phyloP scores from a whole-genome alignment of 2,888 invertebrate genomes.

The Creontiades dilutus region DNA sequence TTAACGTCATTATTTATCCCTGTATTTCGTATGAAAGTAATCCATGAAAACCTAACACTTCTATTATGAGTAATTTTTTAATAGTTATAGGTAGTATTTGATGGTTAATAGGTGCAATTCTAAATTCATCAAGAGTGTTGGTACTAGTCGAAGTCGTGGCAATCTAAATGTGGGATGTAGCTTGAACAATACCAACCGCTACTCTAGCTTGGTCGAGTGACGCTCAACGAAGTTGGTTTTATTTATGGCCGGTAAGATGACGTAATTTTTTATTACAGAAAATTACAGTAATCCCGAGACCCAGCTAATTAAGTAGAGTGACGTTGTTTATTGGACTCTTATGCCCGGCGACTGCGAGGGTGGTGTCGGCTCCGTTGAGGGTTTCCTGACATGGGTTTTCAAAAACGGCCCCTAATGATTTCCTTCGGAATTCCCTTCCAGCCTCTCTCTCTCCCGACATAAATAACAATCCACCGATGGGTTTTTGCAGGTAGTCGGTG shows the following conservation, averaged over 20 bases:
- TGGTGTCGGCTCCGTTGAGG: conserved; percentile 25
- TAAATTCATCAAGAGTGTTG: too few species aligned
- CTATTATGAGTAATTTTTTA: too few species aligned
- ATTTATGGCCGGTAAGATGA: not conserved
- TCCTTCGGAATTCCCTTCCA: not conserved
- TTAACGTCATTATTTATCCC: too few species aligned
- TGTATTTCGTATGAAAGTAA: too few species aligned
- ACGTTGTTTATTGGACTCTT: conserved; percentile 44
- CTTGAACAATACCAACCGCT: too few species aligned
- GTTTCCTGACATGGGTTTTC: conserved; percentile 31
- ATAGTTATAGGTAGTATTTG: too few species aligned
- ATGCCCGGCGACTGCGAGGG: not conserved
- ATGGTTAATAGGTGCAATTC: too few species aligned
- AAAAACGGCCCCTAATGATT: conserved; percentile 53
- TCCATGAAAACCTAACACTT: too few species aligned
- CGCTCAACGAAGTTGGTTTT: too few species aligned
- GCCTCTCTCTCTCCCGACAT: conserved; percentile 6
- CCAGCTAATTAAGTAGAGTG: conserved; percentile 34
- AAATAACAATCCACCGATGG: conserved; percentile 56
- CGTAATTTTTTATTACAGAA: conserved; percentile 20
- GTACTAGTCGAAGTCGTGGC: too few species aligned
- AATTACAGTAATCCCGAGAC: conserved; percentile 19
- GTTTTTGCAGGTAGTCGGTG: conserved; percentile 59
- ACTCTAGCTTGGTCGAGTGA: too few species aligned
- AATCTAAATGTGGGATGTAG: too few species aligned